These are phyloP conservation scores for Urocolius indicus DNA, from an alignment of 2,113 vertebrate species.

Conservation along the genomic window DNA sequence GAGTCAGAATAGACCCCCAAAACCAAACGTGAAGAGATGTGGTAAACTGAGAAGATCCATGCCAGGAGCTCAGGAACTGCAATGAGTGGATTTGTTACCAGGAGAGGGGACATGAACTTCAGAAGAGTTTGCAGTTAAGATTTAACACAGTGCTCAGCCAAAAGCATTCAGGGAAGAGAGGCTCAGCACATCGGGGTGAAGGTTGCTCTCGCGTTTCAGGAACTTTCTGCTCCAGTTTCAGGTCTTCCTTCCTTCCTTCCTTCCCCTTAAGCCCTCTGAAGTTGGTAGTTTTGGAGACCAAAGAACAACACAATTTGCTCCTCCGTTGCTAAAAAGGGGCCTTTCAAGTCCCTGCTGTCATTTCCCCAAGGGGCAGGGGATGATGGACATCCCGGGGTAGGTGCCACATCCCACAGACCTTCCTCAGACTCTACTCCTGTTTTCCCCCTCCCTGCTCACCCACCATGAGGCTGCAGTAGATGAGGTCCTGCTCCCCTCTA, in stretches of 20 bases:
- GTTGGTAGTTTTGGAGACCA: not conserved
- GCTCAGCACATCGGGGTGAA: not conserved
- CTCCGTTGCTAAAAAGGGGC: not conserved
- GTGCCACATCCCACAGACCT: not conserved
- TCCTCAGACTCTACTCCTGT: not conserved
- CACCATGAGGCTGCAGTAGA: not conserved
- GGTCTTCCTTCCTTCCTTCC: constrained; percentile 28
- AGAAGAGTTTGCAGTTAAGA: not conserved
- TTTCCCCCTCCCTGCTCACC: not conserved
- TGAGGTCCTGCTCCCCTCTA: not conserved
- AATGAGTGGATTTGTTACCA: not conserved
- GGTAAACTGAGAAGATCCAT: not conserved
- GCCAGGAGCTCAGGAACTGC: not conserved
- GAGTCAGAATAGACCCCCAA: not conserved
- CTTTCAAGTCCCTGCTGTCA: not conserved
- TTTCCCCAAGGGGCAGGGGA: not conserved
- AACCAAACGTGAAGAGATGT: not conserved
- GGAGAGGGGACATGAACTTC: not conserved
- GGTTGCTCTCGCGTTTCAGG: constrained; percentile 21
- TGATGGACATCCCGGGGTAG: not conserved
- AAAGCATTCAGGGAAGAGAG: not conserved
- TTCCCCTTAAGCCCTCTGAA: not conserved
- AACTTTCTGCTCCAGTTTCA: constrained; percentile 54
- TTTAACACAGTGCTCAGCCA: not conserved
- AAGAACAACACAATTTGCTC: not conserved